Evolutionary conservation across 2,113 vertebrate species (phyloP).

Genomic region (Zapus hudsonius): DNA sequence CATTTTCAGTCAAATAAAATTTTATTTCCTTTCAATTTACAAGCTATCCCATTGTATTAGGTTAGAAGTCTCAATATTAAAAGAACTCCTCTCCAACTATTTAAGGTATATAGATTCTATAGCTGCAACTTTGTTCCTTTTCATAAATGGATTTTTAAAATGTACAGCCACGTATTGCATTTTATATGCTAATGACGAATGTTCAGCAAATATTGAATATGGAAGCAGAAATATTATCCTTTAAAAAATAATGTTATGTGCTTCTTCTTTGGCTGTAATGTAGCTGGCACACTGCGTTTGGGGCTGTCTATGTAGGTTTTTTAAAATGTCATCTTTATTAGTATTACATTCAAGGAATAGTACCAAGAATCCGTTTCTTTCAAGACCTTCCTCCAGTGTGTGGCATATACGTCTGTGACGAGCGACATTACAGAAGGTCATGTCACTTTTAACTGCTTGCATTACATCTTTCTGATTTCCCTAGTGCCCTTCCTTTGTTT

Average conservation of each 20-base stretch:
- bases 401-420: constrained; percentile 92
- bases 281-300: constrained; percentile 60
- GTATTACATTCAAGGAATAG: constrained; percentile 81
- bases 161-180: neutral
- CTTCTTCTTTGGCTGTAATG: constrained; percentile 50
- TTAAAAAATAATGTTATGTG: constrained; percentile 55
- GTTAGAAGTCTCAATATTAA: neutral
- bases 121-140: neutral
- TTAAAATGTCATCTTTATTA: constrained; percentile 85
- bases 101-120: neutral
- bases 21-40: constrained; percentile 41
- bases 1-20: constrained; percentile 49
- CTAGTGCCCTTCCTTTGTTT: constrained; percentile 89
- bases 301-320: constrained; percentile 74
- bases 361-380: constrained; percentile 82
- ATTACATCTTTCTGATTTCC: constrained; percentile 98
- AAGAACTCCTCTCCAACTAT: neutral
- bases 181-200: constrained; percentile 55
- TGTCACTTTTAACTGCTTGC: constrained; percentile 97
- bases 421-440: constrained; percentile 99
- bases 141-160: constrained; percentile 53
- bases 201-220: constrained; percentile 29
- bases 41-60: neutral
- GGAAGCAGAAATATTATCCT: constrained; percentile 53
- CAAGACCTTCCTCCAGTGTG: constrained; percentile 82